Evolutionary conservation across 1,140 invertebrate genomes (phyloP).

Genomic region (Drosophila guanche): DNA sequence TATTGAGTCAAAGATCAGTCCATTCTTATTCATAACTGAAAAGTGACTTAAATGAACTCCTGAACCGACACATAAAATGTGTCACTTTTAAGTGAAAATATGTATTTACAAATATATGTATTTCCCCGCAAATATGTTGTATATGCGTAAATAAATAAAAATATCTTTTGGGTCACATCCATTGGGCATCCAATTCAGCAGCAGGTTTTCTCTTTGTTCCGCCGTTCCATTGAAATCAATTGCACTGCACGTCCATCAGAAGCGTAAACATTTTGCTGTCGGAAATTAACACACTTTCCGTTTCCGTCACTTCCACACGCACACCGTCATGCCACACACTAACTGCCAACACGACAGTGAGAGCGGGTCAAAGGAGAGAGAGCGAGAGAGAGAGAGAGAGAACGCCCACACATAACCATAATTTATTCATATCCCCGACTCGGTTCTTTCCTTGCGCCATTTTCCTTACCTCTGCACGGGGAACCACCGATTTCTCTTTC

Average conservation of each 20-base stretch:
- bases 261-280: conserved; percentile 72
- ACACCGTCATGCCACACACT: conserved; percentile 6
- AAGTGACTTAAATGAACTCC: too few relatives aligned
- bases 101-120: not conserved
- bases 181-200: conserved; percentile 16
- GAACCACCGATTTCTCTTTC: conserved; percentile 21
- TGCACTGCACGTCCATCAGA: conserved; percentile 71
- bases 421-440: conserved; percentile 69
- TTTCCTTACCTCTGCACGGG: conserved; percentile 58
- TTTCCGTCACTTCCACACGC: conserved; percentile 50
- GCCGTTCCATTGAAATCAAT: conserved; percentile 70
- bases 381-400: not conserved
- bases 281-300: conserved; percentile 80
- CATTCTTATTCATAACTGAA: not conserved
- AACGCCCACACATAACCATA: conserved; percentile 50
- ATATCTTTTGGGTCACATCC: conserved; percentile 1
- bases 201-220: conserved; percentile 34
- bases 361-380: not conserved
- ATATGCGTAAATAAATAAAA: not conserved
- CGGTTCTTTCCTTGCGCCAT: conserved; percentile 47
- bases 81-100: not conserved
- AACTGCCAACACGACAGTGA: conserved; percentile 1
- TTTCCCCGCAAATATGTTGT: not conserved
- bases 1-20: conserved; percentile 8
- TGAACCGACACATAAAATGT: too few relatives aligned